Evolutionary conservation across 2,797 vertebrate genomes (phyloP).

Genomic region (Enteromius unitaeniatus): DNA sequence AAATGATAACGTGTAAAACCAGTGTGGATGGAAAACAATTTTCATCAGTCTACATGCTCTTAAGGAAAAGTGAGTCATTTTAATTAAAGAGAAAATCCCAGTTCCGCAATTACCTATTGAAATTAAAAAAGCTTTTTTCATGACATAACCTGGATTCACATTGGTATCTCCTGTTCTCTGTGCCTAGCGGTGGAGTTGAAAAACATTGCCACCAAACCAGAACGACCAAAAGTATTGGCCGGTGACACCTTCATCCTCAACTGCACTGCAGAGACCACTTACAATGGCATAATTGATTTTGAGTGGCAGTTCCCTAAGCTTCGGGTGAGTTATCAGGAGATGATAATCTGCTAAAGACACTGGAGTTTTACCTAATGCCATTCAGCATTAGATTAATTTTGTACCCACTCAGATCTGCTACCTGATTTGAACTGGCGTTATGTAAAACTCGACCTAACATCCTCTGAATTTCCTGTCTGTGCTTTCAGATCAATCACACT

Average conservation of each 20-base stretch:
- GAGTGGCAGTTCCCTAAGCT: conserved; percentile 77
- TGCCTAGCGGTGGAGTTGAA: conserved; percentile 64
- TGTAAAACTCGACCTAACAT: neutral
- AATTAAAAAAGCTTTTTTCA: neutral
- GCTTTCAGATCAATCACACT: conserved; percentile 68
- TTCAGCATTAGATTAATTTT: neutral
- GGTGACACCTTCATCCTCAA: conserved; percentile 81
- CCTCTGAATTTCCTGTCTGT: conserved; percentile 30
- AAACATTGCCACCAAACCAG: conserved; percentile 69
- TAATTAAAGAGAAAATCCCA: neutral
- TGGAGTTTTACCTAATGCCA: neutral
- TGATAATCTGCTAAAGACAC: neutral
- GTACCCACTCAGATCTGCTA: neutral
- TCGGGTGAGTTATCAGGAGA: conserved; percentile 42
- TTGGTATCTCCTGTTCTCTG: conserved; percentile 28
- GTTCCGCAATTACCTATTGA: neutral
- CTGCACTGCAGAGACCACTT: conserved; percentile 80
- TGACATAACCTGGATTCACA: conserved; percentile 8
- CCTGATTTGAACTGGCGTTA: neutral
- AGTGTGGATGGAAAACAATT: conserved; percentile 59
- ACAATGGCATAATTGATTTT: conserved; percentile 78
- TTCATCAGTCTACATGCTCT: conserved; percentile 72
- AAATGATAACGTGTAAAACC: conserved; percentile 72
- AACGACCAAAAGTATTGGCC: conserved; percentile 72
- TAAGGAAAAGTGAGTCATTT: conserved; percentile 78